phyloP scores from a whole-genome alignment of 2,888 invertebrate species.

The Deilephila elpenor region DNA sequence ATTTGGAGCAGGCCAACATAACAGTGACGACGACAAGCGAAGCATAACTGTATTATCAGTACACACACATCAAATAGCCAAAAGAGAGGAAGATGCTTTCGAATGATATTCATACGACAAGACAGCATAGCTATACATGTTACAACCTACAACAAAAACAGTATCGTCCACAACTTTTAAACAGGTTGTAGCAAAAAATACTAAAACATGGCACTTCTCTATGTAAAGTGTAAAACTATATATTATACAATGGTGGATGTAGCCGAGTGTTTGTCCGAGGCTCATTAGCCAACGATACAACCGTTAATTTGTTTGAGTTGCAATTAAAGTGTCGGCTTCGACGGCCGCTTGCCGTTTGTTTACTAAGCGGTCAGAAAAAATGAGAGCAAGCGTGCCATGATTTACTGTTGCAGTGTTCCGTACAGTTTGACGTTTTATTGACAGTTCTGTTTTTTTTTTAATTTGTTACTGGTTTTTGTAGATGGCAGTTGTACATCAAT shows the following conservation, averaged over 20 bases:
- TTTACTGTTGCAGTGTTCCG: slow-evolving; percentile 38
- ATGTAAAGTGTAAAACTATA: background rate
- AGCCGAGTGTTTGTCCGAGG: slow-evolving; percentile 23
- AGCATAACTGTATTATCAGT: too few relatives aligned
- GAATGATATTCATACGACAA: background rate
- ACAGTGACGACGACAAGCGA: too few relatives aligned
- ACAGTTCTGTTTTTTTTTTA: background rate
- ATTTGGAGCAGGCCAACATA: too few relatives aligned
- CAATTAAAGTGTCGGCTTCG: slow-evolving; percentile 77
- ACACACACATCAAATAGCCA: background rate
- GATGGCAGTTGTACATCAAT: slow-evolving; percentile 52
- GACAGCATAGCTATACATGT: background rate
- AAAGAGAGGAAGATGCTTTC: background rate
- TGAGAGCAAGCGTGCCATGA: slow-evolving; percentile 44
- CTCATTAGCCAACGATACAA: slow-evolving; percentile 77
- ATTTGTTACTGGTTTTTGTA: background rate
- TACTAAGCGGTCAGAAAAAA: slow-evolving; percentile 47
- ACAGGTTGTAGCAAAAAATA: background rate
- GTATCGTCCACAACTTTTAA: background rate
- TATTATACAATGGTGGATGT: slow-evolving; percentile 14
- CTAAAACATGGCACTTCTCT: background rate
- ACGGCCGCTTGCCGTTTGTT: slow-evolving; percentile 59
- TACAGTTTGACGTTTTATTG: background rate
- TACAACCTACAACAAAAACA: background rate
- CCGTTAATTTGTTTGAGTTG: slow-evolving; percentile 80